phyloP scores from a whole-genome alignment of 1,140 invertebrate species.

The Triops longicaudatus region DNA sequence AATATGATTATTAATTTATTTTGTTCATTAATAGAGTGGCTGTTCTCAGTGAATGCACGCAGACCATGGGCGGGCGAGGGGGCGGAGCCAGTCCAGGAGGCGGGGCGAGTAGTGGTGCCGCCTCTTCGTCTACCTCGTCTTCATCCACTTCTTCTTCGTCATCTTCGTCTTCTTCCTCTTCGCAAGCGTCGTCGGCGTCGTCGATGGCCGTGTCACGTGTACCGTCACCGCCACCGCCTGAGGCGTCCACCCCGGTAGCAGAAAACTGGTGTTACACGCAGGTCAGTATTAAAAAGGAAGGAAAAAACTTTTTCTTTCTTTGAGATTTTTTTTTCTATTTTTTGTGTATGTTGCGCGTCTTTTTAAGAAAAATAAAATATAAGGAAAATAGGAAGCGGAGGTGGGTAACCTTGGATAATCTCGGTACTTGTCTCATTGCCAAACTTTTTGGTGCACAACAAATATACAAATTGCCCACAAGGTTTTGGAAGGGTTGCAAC shows the following conservation, averaged over 20 bases:
- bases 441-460: too few relatives aligned
- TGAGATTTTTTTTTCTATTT: too few relatives aligned
- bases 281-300: conserved; percentile 60
- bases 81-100: conserved; percentile 22
- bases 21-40: conserved; percentile 61
- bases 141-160: conserved; percentile 21
- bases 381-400: too few relatives aligned
- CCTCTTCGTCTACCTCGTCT: conserved; percentile 8
- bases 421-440: too few relatives aligned
- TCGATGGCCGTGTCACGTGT: conserved; percentile 79
- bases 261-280: conserved; percentile 96
- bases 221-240: conserved; percentile 71
- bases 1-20: conserved; percentile 18
- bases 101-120: conserved; percentile 23
- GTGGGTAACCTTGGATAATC: too few relatives aligned
- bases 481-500: too few relatives aligned
- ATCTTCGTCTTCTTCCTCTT: neutral
- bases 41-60: conserved; percentile 75
- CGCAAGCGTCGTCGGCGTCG: conserved; percentile 13
- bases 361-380: too few relatives aligned
- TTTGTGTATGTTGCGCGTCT: too few relatives aligned
- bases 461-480: too few relatives aligned
- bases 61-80: conserved; percentile 35
- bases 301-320: too few relatives aligned
- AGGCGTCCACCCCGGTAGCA: conserved; percentile 84